Evolutionary conservation across 30 jellyfish, hydroid and myxozoan species (phyloP).

Genomic region (Aurelia aurita complex sp. Pacific): DNA sequence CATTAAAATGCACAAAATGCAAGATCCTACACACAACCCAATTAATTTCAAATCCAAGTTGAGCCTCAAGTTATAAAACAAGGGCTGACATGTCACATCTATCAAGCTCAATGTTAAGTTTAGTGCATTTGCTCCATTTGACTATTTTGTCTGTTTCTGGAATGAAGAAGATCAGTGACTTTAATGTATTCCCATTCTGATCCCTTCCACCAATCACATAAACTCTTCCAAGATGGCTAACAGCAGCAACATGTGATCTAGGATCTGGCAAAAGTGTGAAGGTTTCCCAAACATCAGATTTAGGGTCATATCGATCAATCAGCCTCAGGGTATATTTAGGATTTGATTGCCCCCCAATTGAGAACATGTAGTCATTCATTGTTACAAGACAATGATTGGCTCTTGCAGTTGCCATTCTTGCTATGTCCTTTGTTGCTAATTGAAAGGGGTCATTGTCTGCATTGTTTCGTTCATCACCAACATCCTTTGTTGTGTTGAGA

Average conservation of each 20-base stretch:
- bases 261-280: conserved; percentile 66
- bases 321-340: conserved; percentile 63
- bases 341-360: conserved; percentile 71
- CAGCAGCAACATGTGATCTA: conserved; percentile 65
- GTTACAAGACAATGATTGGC: conserved; percentile 58
- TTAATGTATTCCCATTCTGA: conserved; percentile 60
- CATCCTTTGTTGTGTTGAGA: not conserved
- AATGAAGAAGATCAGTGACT: conserved; percentile 39
- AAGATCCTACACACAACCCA: too few relatives aligned
- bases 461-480: not conserved
- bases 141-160: conserved; percentile 30
- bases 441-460: not conserved
- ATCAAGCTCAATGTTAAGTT: conserved; percentile 37
- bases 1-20: too few relatives aligned
- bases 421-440: conserved; percentile 22
- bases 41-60: too few relatives aligned
- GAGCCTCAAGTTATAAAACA: not conserved
- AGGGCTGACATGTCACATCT: conserved; percentile 62
- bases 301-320: conserved; percentile 62
- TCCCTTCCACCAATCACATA: conserved; percentile 73
- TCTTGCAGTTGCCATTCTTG: conserved; percentile 73
- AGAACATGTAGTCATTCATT: conserved; percentile 19
- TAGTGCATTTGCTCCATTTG: conserved; percentile 34
- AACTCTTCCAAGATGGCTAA: conserved; percentile 38
- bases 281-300: conserved; percentile 66